phyloP scores from a whole-genome alignment of 1,140 invertebrate species.

The Bombus superbus region DNA sequence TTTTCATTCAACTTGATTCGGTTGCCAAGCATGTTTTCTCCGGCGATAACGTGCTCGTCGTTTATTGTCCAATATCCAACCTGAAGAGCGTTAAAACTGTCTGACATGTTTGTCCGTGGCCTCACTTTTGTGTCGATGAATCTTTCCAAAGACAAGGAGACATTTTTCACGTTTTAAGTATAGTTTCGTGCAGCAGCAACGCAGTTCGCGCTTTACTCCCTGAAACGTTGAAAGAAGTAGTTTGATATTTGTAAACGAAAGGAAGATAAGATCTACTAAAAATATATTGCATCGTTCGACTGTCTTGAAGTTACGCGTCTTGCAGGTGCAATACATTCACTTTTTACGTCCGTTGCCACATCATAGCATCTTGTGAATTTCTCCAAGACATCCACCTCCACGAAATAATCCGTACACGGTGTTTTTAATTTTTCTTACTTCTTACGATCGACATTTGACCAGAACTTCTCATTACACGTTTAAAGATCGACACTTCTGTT shows the following conservation, averaged over 20 bases:
- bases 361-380: background rate
- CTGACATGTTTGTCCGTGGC: background rate
- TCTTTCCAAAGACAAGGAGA: background rate
- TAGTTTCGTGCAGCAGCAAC: background rate
- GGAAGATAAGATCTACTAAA: conserved; percentile 5
- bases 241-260: background rate
- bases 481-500: too few relatives aligned
- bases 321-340: background rate
- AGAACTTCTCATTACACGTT: background rate
- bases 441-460: too few relatives aligned
- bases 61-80: background rate
- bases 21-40: background rate
- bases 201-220: background rate
- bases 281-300: background rate
- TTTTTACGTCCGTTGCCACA: background rate
- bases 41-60: background rate
- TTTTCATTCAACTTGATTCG: background rate
- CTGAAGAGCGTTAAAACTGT: background rate
- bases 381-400: background rate
- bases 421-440: background rate
- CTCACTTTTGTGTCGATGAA: too few relatives aligned
- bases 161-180: background rate
- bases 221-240: background rate
- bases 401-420: background rate
- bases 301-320: background rate